phyloP scores from a whole-genome alignment of 2,888 invertebrate species.

The Bembecia ichneumoniformis region DNA sequence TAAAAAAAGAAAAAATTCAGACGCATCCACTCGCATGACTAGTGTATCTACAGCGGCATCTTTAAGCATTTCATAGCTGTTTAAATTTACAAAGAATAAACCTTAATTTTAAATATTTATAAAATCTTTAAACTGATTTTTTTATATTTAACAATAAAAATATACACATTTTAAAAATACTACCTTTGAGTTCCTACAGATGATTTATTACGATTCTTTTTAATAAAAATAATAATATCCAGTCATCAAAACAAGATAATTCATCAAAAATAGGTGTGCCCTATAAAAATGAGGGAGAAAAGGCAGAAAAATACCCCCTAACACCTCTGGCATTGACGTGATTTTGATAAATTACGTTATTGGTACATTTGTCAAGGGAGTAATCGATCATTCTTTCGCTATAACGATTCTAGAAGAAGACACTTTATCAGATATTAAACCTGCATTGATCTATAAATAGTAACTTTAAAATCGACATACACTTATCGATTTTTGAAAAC shows the following conservation, averaged over 20 bases:
- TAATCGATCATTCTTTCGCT: constrained; percentile 17
- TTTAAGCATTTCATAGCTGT: no score
- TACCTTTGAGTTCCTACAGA: no score
- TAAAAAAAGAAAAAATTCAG: no score
- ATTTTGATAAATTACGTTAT: constrained; percentile 53
- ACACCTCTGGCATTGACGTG: background rate
- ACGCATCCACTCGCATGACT: no score
- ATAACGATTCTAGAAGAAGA: constrained; percentile 3
- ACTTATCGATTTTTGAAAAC: no score
- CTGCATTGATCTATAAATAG: constrained; percentile 7
- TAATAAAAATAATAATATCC: background rate
- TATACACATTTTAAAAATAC: no score
- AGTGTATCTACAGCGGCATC: no score
- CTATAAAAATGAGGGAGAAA: background rate
- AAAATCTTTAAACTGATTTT: no score
- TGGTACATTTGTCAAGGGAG: constrained; percentile 22
- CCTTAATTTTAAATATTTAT: no score
- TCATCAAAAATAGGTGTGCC: constrained; percentile 3
- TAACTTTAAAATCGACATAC: background rate
- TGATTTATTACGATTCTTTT: background rate
- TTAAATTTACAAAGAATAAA: no score
- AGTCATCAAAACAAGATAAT: constrained; percentile 3
- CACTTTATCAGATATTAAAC: constrained; percentile 6
- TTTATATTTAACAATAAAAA: no score
- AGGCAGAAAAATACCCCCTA: background rate